A percentile compares a stretch with the other conserved stretches of the same genome.
phyloP scores from a whole-genome alignment of 2,888 invertebrate species.

The Bhutanitis thaidina region DNA sequence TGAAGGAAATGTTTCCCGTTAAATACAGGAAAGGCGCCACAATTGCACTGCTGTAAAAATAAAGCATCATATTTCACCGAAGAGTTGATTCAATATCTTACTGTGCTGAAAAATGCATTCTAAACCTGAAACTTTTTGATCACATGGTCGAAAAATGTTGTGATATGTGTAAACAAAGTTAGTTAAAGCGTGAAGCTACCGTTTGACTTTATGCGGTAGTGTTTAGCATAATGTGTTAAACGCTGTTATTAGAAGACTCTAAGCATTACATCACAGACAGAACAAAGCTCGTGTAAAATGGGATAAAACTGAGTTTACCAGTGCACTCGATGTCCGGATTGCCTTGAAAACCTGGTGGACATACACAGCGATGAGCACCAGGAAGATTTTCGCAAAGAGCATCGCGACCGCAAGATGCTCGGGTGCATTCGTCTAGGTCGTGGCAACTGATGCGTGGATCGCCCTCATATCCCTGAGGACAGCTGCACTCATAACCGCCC shows the following conservation, averaged over 20 bases:
- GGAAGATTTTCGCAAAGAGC: constrained; percentile 89
- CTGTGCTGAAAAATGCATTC: constrained; percentile 3
- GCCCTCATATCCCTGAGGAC: constrained; percentile 90
- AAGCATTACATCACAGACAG: constrained; percentile 67
- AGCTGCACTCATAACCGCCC: constrained; percentile 91
- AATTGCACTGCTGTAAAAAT: constrained; percentile 46
- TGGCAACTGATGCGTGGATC: constrained; percentile 87
- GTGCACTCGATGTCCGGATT: constrained; percentile 87
- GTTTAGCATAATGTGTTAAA: constrained; percentile 53
- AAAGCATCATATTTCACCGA: constrained; percentile 44
- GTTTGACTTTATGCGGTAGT: constrained; percentile 67
- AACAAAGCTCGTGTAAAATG: constrained; percentile 21
- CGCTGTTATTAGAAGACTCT: constrained; percentile 50
- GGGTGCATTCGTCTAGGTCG: constrained; percentile 88
- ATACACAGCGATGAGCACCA: constrained; percentile 89
- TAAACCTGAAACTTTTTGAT: constrained; percentile 41
- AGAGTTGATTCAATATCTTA: constrained; percentile 5
- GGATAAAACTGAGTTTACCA: constrained; percentile 75
- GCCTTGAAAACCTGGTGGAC: constrained; percentile 90
- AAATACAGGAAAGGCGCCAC: constrained; percentile 26
- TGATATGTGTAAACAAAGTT: constrained; percentile 40
- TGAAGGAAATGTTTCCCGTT: neutral
- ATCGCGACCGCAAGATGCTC: constrained; percentile 87
- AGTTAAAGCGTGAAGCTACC: constrained; percentile 75
- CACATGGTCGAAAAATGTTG: constrained; percentile 38